A percentile compares a stretch with the other conserved stretches of the same genome.
These are phyloP conservation scores for Apostichopus japonicus DNA, from an alignment of 35 echinoderm and acorn worm genomes.

Conservation along the genomic window DNA sequence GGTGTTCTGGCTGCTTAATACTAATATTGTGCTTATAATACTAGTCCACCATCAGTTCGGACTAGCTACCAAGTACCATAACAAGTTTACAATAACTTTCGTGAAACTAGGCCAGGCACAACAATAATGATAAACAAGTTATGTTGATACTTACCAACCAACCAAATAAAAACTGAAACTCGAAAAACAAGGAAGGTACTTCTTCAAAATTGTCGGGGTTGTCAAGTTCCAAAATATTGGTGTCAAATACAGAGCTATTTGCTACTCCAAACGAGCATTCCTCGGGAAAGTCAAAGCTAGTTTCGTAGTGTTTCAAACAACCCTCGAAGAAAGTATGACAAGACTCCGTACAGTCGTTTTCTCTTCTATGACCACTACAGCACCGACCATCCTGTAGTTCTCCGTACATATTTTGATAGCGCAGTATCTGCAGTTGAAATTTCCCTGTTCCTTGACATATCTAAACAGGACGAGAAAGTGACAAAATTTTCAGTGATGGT, in stretches of 20 bases:
- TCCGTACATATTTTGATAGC: slow-evolving; percentile 61
- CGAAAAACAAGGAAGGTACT: slow-evolving; percentile 14
- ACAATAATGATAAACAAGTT: neutral
- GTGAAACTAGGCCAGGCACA: neutral
- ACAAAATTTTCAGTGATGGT: no score
- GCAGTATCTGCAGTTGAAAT: slow-evolving; percentile 69
- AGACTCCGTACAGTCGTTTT: slow-evolving; percentile 55
- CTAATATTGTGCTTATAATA: no score
- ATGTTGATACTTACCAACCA: slow-evolving; percentile 76
- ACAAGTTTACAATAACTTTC: neutral
- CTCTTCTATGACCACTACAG: slow-evolving; percentile 56
- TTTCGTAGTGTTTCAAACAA: slow-evolving; percentile 82
- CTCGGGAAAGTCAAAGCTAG: slow-evolving; percentile 54
- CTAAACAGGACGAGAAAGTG: neutral
- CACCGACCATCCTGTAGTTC: slow-evolving; percentile 74
- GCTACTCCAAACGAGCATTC: slow-evolving; percentile 75
- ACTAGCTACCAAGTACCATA: neutral
- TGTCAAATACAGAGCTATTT: slow-evolving; percentile 50
- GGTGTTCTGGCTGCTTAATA: no score
- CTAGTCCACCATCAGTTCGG: no score
- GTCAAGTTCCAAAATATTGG: slow-evolving; percentile 52
- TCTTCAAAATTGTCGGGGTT: neutral
- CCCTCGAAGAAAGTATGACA: slow-evolving; percentile 73
- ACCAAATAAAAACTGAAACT: slow-evolving; percentile 73
- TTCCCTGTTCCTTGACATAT: slow-evolving; percentile 60